Evolutionary conservation across 1,140 invertebrate species (phyloP).

Genomic region (Anthonomus grandis): DNA sequence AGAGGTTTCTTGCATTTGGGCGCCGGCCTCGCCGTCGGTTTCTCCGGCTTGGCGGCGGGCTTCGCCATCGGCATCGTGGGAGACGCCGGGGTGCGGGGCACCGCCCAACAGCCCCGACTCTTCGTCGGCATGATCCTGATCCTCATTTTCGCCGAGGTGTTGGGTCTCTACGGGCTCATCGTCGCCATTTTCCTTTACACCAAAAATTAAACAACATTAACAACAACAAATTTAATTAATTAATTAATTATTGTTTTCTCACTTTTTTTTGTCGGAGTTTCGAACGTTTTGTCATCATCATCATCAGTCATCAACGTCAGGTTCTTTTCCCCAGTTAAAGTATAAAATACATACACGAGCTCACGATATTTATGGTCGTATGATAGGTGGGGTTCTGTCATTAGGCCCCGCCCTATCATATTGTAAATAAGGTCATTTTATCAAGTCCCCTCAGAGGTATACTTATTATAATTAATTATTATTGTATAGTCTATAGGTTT

Average conservation of each 20-base stretch:
- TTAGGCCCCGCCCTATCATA: conserved; percentile 21
- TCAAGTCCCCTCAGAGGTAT: conserved; percentile 34
- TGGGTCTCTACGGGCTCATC: conserved; percentile 99
- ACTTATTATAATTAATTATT: conserved; percentile 38
- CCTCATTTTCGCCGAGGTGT: conserved; percentile 99
- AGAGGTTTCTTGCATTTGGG: conserved; percentile 97
- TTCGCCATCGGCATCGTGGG: conserved; percentile 99
- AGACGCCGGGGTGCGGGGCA: conserved; percentile 97
- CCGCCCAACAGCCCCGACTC: conserved; percentile 96
- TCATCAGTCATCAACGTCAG: conserved; percentile 9
- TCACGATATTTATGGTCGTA: conserved; percentile 34
- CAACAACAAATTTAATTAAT: no score
- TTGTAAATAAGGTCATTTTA: conserved; percentile 26
- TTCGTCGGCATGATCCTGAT: conserved; percentile 99
- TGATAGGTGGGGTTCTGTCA: conserved; percentile 19
- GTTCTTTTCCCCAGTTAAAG: conserved; percentile 12
- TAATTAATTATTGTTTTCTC: neutral
- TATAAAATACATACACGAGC: conserved; percentile 30
- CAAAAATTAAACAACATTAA: conserved; percentile 58
- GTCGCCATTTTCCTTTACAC: conserved; percentile 97
- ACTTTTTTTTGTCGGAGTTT: neutral
- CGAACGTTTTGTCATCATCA: conserved; percentile 5
- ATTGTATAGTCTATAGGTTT: conserved; percentile 39
- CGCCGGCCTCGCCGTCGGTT: conserved; percentile 94
- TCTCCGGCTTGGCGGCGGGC: conserved; percentile 95